Percentiles rank a stretch among this genome's conserved stretches.
Evolutionary conservation across 2,888 invertebrate genomes (phyloP).

Genomic region (Tenthredo mesomela): DNA sequence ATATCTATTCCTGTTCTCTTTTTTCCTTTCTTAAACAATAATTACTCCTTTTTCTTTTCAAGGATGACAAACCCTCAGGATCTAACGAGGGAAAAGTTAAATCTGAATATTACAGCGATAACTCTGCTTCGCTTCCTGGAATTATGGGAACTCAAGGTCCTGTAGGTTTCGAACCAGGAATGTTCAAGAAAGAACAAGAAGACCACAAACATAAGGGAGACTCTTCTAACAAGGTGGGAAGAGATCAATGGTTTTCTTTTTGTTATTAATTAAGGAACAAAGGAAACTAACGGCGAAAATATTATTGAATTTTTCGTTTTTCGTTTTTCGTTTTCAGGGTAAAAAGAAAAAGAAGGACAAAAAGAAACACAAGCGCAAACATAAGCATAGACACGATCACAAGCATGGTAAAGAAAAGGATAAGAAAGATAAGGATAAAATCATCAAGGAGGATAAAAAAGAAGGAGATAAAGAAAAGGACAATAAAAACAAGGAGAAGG

Average conservation of each 20-base stretch:
- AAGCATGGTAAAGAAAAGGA: constrained; percentile 83
- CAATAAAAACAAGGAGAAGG: constrained; percentile 79
- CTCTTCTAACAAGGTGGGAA: constrained; percentile 78
- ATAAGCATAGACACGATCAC: constrained; percentile 84
- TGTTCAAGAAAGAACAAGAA: constrained; percentile 84
- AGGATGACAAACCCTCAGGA: constrained; percentile 65
- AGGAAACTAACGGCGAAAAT: not conserved
- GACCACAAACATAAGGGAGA: constrained; percentile 81
- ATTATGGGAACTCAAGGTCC: constrained; percentile 86
- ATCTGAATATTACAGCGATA: constrained; percentile 88
- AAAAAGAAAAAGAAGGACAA: constrained; percentile 93
- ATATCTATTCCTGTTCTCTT: not conserved
- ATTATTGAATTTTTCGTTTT: not conserved
- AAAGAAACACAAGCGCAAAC: constrained; percentile 94
- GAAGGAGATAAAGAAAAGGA: constrained; percentile 82
- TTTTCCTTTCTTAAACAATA: not conserved
- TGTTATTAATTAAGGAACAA: not conserved
- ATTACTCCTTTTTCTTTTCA: constrained; percentile 56
- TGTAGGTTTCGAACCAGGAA: constrained; percentile 90
- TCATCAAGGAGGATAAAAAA: constrained; percentile 87
- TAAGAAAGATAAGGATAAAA: constrained; percentile 93
- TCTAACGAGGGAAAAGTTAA: constrained; percentile 79
- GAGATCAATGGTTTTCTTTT: constrained; percentile 57
- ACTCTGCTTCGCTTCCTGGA: constrained; percentile 89
- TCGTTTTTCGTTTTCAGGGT: constrained; percentile 55